These are phyloP conservation scores for Danio choprae DNA, from an alignment of 2,797 vertebrate species.

Conservation along the genomic window DNA sequence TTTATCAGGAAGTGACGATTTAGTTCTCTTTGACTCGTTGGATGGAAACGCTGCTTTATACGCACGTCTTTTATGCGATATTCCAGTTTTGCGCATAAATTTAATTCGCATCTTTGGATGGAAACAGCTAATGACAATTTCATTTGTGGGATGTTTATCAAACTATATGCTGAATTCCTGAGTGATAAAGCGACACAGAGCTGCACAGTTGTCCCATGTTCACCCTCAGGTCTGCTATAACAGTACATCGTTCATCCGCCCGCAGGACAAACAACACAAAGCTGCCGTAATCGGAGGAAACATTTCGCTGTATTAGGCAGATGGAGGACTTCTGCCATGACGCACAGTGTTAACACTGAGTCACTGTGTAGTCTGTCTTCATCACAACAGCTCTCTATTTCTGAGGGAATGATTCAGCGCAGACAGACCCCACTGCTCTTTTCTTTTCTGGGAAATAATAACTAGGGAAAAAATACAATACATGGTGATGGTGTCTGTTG, in stretches of 20 bases:
- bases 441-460: slow-evolving; percentile 67
- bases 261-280: slow-evolving; percentile 27
- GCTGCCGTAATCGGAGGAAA: slow-evolving; percentile 39
- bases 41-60: too few species aligned
- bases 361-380: slow-evolving; percentile 67
- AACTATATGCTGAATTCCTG: slow-evolving; percentile 30
- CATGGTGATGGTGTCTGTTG: background rate
- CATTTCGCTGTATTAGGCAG: background rate
- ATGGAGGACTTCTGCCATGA: slow-evolving; percentile 51
- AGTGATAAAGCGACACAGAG: slow-evolving; percentile 31
- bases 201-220: slow-evolving; percentile 9
- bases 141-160: slow-evolving; percentile 33
- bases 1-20: too few species aligned
- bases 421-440: slow-evolving; percentile 57
- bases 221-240: slow-evolving; percentile 26
- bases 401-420: slow-evolving; percentile 64
- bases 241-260: background rate
- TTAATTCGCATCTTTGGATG: too few species aligned
- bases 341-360: slow-evolving; percentile 45
- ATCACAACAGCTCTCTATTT: slow-evolving; percentile 61
- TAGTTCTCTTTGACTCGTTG: too few species aligned
- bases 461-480: slow-evolving; percentile 55
- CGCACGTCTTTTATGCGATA: too few species aligned
- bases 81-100: too few species aligned
- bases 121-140: too few species aligned